Evolutionary conservation across 1,140 invertebrate species (phyloP), one percentile per base, ranked within the genome.

Genomic region (Drosophila arizonae): DNA sequence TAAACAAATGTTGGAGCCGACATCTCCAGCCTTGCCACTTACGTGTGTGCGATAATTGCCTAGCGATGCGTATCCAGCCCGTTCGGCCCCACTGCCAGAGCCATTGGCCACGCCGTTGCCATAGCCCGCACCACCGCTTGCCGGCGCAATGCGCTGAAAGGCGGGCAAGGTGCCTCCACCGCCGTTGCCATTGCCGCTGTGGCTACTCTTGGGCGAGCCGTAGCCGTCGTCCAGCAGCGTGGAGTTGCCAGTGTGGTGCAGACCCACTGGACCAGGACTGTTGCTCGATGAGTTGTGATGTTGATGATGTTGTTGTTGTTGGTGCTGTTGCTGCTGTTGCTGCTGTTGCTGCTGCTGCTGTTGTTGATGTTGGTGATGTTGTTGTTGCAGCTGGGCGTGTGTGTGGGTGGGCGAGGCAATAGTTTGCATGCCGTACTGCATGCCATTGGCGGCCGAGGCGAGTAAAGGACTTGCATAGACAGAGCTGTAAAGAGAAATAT

Each of bases 31-130:
- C 63, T 63, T 54, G 3, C 79, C 88, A 48, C 52, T 90, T 76
- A 91, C 90, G 66, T 88, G 90, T 74, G 66, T 56, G 65, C 90
- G 78, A 63, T 90, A 91, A 89, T 90, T 91, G 68, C 52, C 45
- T 70, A 91, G 61, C 56, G 89, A 81, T 79, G 88, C 85, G 63
- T 91, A 91, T 45, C 78, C 76, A 67, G 76, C 46, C 15, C 82
- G 77, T 74, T 87, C 82, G 45, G 85, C 70, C 48, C 66, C 70
- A 68, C 55, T 75, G 69, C 55, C 77, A 55, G 67, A 61, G 21
- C 84, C 78, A 90, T 87, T 87, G 56, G 87, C 54, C 46, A 84
- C 80, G 76, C 80, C 74, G 33, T 58, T 70, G 45, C 67, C 76
- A 28, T 61, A 70, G 50, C 80, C 66, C 48, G 24, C 61, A n/a